Base-by-base conservation (phyloP, 2,797 vertebrate genomes). In the Acanthopagrus latus region DNA sequence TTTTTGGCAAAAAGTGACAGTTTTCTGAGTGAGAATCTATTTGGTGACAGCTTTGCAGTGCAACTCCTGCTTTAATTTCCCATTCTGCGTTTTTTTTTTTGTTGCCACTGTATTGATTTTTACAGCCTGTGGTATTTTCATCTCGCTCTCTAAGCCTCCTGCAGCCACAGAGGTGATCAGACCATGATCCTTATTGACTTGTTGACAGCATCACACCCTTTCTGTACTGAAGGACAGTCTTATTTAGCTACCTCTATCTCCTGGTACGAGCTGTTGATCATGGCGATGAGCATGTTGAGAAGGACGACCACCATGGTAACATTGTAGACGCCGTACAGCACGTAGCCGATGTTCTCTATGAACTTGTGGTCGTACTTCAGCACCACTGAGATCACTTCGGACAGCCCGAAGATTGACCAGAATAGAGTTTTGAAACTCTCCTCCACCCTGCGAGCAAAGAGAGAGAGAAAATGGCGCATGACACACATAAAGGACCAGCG, bases 201-300 rank as follows among this genome's bases (percentile, higher is more conserved):
- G 54, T 76, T 86, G 81, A 77, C 77, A 71, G 43, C 14, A 76
- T 65, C 1, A 17, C 5, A 59, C 44, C 47, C 8, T 54, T 62
- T 78, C 3, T 68, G 5, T 18, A 64, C 46, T 33, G 65, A 77
- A 51, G 44, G 18, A 29, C 50, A 8, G 17, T 71, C n/a, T 89
- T 87, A 85, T 64, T 59, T 20, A 44, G 21, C 0, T 81, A 99
- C 98, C 97, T 99, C 98, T 21, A 99, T 99, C 93, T 99, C 98
- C 95, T 99, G 98, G 90, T 99, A 99, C 2, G 98, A 99, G 94
- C 94, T 99, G 95, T 99, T 99, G 94, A 99, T 99, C 98, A 99
- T 99, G 87, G 98, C 98, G 84, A 99, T 99, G 47, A 99, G 93
- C 98, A 99, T 99, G 88, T 99, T 99, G 86, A 99, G 97, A 20